Base-by-base conservation (phyloP, 2,113 vertebrate species). In the Cranoglanis bouderius region DNA sequence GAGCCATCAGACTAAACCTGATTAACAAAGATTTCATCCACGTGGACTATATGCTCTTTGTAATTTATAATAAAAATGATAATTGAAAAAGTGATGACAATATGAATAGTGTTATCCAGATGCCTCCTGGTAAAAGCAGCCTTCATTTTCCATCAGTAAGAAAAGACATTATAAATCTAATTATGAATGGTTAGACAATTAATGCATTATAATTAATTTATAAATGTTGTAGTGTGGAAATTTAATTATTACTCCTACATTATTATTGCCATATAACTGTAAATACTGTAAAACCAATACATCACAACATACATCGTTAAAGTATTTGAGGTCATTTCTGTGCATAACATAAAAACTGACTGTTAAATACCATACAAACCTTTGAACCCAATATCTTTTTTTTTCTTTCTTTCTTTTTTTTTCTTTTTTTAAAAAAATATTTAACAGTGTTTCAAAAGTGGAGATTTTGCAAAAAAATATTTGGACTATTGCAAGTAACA, bases 1-100 rank as follows among this genome's bases (percentile, higher is more conserved):
- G 26, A 87, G 53, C 70, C n/a, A 65, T 72, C 26, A 57, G 26
- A 40, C 32, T 67, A 75, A 88, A 88, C 78, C 87, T 55, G 84
- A 84, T 88, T 86, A 83, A 57, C 82, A 80, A 38, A 74, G 78
- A 90, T 86, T 90, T 86, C 49, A 43, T 88, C 38, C 49, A 70
- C 24, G 38, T 89, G 87, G 81, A 87, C 80, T 84, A 72, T 75
- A 72, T 77, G 72, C 55, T 75, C 87, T 74, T 87, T 53, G 72
- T 51, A 53, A 87, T 87, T 85, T 78, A 70, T 85, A 87, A 82
- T 89, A 63, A 82, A 65, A 82, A 89, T 59, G 49, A 89, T 43
- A 81, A 90, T 85, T 87, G 57, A 78, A 84, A 77, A 90, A 87
- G 49, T 84, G 38, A 84, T 63, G 55, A 80, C 29, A 46, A 84